Base-by-base conservation (phyloP, 2,797 vertebrate species). In the Silurus lanzhouensis region DNA sequence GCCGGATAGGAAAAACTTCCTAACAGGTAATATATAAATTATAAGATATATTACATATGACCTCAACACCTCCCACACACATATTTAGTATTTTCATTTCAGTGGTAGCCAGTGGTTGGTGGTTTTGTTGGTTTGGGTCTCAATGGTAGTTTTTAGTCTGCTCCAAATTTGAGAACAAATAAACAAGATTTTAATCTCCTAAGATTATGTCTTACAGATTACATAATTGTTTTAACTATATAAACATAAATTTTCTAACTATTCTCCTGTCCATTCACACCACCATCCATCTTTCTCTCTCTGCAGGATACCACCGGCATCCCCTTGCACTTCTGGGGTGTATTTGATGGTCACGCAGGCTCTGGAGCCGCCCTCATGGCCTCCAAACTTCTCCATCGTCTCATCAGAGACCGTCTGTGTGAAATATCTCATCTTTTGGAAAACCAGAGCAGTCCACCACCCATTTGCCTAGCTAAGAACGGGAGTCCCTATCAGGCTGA, bases 281-380 rank as follows among this genome's bases (percentile, higher is more conserved):
- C 44, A 63, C 4, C 60, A 17, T 15, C 25, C 52, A 58, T 71
- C 6, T 70, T 19, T 63, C 17, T 46, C 3, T 77, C 13, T 64
- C 22, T 19, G 27, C 83, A 98, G 97, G 95, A 95, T 83, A 92
- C 90, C 72, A 94, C 93, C 61, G 97, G 96, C 22, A 94, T 99
- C 89, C 95, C 94, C 71, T 95, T 99, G 87, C 95, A 97, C 90
- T 99, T 98, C 89, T 99, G 98, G 97, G 98, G 96, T 0, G 93
- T 99, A 81, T 99, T 97, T 85, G 98, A 99, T 13, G 98, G 98
- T 60, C 98, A 99, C 0, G 98, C 98, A 0, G 98, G 98, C 48
- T 96, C 97, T 0, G 97, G 97, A 1, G 97, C 97, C 1, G 97
- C 98, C 27, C 96, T 99, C 86, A 94, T 97, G 96, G 97, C 97